Base-by-base conservation (phyloP, 1,140 invertebrate genomes). In the Neelides sp. region DNA sequence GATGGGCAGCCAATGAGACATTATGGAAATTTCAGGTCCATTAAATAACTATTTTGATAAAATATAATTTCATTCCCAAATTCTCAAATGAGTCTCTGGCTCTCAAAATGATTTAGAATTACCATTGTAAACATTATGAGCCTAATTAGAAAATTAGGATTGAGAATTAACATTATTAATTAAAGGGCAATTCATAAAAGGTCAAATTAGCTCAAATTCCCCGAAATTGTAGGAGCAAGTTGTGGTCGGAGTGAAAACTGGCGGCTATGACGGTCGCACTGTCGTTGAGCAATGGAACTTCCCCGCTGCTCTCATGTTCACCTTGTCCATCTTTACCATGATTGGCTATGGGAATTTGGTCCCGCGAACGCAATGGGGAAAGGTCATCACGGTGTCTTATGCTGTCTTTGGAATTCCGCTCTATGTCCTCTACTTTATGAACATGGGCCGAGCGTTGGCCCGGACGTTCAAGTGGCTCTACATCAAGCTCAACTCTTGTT, bases 281-380 rank as follows among this genome's bases (percentile, higher is more conserved):
- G 72, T 75, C 2, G 68, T 75, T 24, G 77, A 85, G 43, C 75
- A 81, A 36, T 89, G 85, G 85, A 80, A 81, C 0, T 88, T 87
- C 57, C 82, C 86, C 0, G 82, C 83, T 0, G 82, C 85, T 0
- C 65, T 90, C 2, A 89, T 90, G 84, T 91, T 82, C 63, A 87
- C 80, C 23, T 65, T 89, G 0, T 87, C 84, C 15, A 78, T 89
- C 1, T 88, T 90, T 62, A 89, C 86, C 3, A 90, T 90, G 85
- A 88, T 90, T 57, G 92, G 92, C 1, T 96, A 95, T 67, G 93
- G 93, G 0, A 92, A 94, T 68, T 79, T 94, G 63, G 82, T 92
- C 4, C 91, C 92, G 0, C 80, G 82, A 62, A 96, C 91, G 0
- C 71, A 79, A 1, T 84, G 83, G 80, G 93, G 93, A 1, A 93